phyloP scores from a whole-genome alignment of 2,888 invertebrate species.

The Antheraea assamensis region DNA sequence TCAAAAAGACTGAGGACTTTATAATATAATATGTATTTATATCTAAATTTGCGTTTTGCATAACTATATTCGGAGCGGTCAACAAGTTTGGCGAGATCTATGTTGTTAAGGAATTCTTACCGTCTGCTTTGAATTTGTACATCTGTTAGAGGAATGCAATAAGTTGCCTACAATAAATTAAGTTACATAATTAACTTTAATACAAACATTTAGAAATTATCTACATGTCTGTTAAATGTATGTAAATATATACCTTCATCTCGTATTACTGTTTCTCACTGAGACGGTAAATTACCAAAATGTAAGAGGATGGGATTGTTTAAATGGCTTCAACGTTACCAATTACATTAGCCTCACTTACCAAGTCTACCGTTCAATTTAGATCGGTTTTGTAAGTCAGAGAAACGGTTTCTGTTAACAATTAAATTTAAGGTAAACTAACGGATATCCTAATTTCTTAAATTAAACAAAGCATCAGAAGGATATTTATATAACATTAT shows the following conservation, averaged over 20 bases:
- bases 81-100: too few relatives aligned
- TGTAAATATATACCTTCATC: not conserved
- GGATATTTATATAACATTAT: not conserved
- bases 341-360: constrained; percentile 5
- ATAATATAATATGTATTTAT: too few relatives aligned
- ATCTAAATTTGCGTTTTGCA: too few relatives aligned
- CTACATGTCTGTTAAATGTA: not conserved
- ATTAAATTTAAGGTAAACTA: not conserved
- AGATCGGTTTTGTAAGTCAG: not conserved
- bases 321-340: not conserved
- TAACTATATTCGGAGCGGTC: too few relatives aligned
- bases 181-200: not conserved
- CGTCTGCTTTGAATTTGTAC: too few relatives aligned
- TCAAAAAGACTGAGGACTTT: too few relatives aligned
- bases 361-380: constrained; percentile 6
- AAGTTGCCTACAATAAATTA: not conserved
- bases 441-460: not conserved
- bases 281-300: constrained; percentile 4
- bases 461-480: not conserved
- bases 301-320: not conserved
- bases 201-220: not conserved
- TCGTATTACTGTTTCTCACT: not conserved
- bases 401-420: not conserved
- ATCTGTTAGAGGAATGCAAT: too few relatives aligned
- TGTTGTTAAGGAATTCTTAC: too few relatives aligned